Evolutionary conservation across 1,140 invertebrate genomes (phyloP), one percentile per base, ranked within the genome.

Genomic region (Phocides pigmalion): DNA sequence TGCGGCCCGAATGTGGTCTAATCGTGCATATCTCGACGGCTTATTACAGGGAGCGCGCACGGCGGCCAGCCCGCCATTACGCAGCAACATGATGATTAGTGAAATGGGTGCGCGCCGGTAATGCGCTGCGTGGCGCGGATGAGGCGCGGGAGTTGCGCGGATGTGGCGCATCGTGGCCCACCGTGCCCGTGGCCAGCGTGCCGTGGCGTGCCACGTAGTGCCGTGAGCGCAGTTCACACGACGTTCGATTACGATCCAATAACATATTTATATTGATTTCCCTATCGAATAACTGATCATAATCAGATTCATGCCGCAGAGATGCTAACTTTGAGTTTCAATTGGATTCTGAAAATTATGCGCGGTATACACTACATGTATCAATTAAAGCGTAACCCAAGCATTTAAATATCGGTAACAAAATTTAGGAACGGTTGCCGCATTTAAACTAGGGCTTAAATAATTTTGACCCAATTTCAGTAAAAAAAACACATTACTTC

Each of bases 1-100:
- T 32, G 42, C 25, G 56, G 56, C 56, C 54, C 28, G 56, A 59
- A 47, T 59, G 56, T 59, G 56, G 56, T 46, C 53, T 58, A 58
- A 58, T 58, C 53, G 53, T 58, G 53, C 53, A 58, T 58, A 58
- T 44, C 53, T 58, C 39, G 39, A 56, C 39, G 25, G 20, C 39
- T 58, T 58, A 58, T 58, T 58, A 58, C 53, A 58, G 53, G 53
- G 53, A 58, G 56, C 39, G 53, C 37, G 53, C 37, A 8, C 53
- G 32, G 51, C 42, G 42, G 19, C 17, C 42, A n/a, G 35, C 12
- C 12, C 53, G 54, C 54, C 20, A 58, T 58, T 58, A 58, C 54
- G 22, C 41, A 19, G 20, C 28, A 46, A 58, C 41, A 39, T 58
- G 54, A 58, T 22, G 39, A 46, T 44, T 46, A 58, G 41, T 44